Conservation (phyloP, 2,113 vertebrate species). For the Laticauda colubrina region DNA sequence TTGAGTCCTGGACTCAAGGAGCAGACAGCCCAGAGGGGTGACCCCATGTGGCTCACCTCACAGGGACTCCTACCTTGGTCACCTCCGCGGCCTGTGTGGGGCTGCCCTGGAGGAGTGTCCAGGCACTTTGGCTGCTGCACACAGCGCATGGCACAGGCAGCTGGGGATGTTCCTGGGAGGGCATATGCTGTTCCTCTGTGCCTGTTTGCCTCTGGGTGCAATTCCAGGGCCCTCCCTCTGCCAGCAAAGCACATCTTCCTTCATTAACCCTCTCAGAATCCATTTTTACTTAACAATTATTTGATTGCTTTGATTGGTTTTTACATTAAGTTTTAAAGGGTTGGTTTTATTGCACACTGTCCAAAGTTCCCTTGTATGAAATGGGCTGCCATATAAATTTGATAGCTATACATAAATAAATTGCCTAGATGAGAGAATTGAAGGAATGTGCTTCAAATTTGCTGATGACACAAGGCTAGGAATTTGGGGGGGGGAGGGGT, state of each 20-base stretch:
- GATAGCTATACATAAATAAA: background rate
- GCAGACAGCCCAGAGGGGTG: background rate
- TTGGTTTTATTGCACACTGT: background rate
- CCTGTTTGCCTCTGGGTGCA: background rate
- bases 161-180: background rate
- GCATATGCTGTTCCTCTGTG: background rate
- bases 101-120: background rate
- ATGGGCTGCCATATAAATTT: background rate
- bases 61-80: background rate
- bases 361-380: background rate
- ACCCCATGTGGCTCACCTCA: too few species aligned
- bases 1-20: background rate
- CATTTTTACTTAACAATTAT: too few species aligned
- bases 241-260: too few species aligned
- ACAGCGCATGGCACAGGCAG: background rate
- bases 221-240: too few species aligned
- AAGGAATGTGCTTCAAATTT: background rate
- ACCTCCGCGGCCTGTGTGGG: background rate
- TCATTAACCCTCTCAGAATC: too few species aligned
- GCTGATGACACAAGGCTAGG: background rate
- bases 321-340: background rate
- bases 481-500: background rate
- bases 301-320: background rate
- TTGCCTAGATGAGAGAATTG: background rate
- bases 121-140: background rate